Base-by-base conservation (phyloP, 2,888 invertebrate species). In the Aspidiotus destructor region DNA sequence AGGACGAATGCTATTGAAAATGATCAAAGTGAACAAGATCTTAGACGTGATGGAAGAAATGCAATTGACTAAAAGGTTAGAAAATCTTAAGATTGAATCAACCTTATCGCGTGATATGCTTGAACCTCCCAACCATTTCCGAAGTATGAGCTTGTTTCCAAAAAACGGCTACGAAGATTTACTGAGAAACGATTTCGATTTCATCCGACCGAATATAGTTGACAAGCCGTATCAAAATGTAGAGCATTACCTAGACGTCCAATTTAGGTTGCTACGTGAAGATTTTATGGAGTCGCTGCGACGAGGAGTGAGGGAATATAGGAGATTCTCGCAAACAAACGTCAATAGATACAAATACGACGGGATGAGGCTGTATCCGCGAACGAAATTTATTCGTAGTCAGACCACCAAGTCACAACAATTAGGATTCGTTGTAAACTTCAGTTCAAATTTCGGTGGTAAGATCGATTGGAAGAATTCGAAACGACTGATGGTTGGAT, bases 211-310 rank as follows among this genome's bases (percentile, higher is more conserved):
- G 0, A 86, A 85, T 74, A 81, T 85, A 67, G 76, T 82, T 0
- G 76, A 81, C 57, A 88, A 87, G 15, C 79, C 81, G 0, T 91
- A 87, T 75, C 75, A 79, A 1, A 80, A 80, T 74, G 79, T 86
- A 1, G 81, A 85, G 60, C 84, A 89, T 74, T 93, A 93, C 75
- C 78, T 93, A 40, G 87, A 88, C 73, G 79, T 86, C n/a, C 91
- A 91, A 73, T 89, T 89, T 74, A 81, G 86, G 52, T 78, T 92
- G 48, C 75, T 92, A 62, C 78, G 89, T 44, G 90, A 92, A 78
- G 92, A 93, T 77, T 90, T 88, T 75, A 81, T 89, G 44, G 80
- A 81, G 16, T 88, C 92, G 0, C 75, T 93, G 40, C 78, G 88
- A 48, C 81, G 85, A 74, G 88, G 86, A 81, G 54, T 70, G 15